A percentile compares a stretch with the other conserved stretches of the same genome.
Conservation (phyloP, 1,140 invertebrate species). For the Muscidifurax raptorellus region DNA sequence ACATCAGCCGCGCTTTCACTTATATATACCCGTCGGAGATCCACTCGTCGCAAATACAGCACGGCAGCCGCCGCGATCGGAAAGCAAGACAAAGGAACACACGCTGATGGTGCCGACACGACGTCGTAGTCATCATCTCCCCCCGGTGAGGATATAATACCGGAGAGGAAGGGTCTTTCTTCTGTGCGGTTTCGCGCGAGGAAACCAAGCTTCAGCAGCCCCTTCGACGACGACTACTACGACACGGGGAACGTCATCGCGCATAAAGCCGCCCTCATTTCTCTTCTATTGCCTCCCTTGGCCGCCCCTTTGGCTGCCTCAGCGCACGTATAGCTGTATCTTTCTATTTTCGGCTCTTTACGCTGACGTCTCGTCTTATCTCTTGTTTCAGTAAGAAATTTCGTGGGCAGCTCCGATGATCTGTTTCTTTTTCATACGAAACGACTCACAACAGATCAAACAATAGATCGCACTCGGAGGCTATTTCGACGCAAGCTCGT, state of each 20-base stretch:
- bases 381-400: neutral
- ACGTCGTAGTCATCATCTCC: slow-evolving; percentile 5
- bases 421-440: neutral
- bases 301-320: neutral
- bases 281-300: neutral
- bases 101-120: too few species aligned
- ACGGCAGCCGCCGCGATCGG: neutral
- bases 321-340: neutral
- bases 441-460: neutral
- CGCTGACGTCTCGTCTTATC: neutral
- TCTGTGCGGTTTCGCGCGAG: neutral
- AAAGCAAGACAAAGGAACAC: slow-evolving; percentile 33
- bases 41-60: neutral
- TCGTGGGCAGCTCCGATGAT: neutral
- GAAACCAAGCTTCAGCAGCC: neutral
- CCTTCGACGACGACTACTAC: neutral
- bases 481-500: too few species aligned
- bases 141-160: slow-evolving; percentile 24
- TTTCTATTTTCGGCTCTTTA: slow-evolving; percentile 24
- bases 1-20: slow-evolving; percentile 34
- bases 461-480: too few species aligned
- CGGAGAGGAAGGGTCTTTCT: neutral
- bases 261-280: slow-evolving; percentile 16
- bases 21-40: slow-evolving; percentile 31
- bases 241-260: neutral